Evolutionary conservation across 2,797 vertebrate genomes (phyloP).

Genomic region (Coilia nasus): DNA sequence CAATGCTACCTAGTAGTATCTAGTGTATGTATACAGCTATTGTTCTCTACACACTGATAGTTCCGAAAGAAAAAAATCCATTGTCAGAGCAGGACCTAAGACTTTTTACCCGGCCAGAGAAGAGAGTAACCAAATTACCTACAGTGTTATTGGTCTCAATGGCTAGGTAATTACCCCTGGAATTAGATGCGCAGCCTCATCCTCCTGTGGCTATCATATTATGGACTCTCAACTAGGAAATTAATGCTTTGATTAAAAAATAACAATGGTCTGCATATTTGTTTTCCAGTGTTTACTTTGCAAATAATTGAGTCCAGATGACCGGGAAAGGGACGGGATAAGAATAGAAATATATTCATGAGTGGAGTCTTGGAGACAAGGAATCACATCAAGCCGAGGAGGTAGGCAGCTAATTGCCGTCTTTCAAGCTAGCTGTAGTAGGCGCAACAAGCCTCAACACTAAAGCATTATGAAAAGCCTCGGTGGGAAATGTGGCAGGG

Average conservation of each 20-base stretch:
- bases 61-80: neutral
- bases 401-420: neutral
- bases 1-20: too few species aligned
- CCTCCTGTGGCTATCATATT: neutral
- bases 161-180: neutral
- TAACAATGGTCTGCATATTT: neutral
- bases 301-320: neutral
- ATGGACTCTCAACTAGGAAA: neutral
- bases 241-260: conserved; percentile 12
- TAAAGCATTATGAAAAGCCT: neutral
- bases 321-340: neutral
- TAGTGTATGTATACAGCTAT: too few species aligned
- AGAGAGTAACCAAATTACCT: neutral
- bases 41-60: too few species aligned
- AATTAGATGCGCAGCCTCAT: neutral
- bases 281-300: conserved; percentile 1
- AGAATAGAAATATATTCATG: neutral
- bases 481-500: neutral
- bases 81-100: neutral
- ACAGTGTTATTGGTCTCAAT: neutral
- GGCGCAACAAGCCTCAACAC: neutral
- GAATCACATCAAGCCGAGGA: neutral
- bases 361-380: neutral
- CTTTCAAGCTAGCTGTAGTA: neutral
- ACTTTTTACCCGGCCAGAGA: neutral